These are phyloP conservation scores for Hermatobates lingyangjiaoensis DNA, from an alignment of 1,140 invertebrate genomes.

Conservation along the genomic window DNA sequence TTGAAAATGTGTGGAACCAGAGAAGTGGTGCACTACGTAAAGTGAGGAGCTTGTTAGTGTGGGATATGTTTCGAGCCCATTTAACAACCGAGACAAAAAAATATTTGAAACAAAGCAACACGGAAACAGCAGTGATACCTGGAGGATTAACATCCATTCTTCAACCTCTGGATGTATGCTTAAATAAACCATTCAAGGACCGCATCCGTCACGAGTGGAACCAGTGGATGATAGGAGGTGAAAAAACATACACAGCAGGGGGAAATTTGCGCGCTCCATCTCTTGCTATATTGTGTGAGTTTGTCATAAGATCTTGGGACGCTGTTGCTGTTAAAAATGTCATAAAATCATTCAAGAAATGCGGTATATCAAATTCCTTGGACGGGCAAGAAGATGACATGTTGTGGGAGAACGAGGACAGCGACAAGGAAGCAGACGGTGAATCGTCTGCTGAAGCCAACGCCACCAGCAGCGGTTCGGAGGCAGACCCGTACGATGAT, in stretches of 20 bases:
- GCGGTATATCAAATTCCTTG: neutral
- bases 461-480: no score
- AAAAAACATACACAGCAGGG: neutral
- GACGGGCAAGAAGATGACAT: neutral
- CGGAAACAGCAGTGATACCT: neutral
- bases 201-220: neutral
- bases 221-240: neutral
- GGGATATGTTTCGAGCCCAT: neutral
- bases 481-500: no score
- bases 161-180: neutral
- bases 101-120: neutral
- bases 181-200: no score
- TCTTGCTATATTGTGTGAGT: neutral
- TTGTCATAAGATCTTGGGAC: neutral
- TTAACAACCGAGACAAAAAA: neutral
- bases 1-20: neutral
- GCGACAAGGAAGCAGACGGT: no score
- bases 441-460: no score
- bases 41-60: neutral
- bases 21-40: neutral
- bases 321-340: neutral
- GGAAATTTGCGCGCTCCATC: neutral
- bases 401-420: no score
- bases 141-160: neutral
- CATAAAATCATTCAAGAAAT: neutral